Evolutionary conservation across 2,888 invertebrate species (phyloP).

Genomic region (Brachyptera risi): DNA sequence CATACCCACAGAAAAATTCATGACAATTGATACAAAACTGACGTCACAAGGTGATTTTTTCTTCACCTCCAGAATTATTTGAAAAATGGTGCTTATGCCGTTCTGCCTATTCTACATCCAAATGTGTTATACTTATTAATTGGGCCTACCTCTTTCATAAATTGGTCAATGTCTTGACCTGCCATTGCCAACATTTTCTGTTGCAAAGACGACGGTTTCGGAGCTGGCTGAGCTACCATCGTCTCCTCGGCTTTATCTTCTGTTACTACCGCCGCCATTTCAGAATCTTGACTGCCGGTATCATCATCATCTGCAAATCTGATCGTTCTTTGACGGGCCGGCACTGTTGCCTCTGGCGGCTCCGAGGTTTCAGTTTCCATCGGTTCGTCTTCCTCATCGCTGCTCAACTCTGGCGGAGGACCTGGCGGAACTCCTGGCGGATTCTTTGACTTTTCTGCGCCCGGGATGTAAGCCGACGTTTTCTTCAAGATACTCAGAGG

Average conservation of each 20-base stretch:
- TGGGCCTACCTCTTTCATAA: conserved; percentile 81
- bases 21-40: too few relatives aligned
- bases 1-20: too few relatives aligned
- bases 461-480: conserved; percentile 52
- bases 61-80: too few relatives aligned
- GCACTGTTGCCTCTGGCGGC: background rate
- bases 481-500: conserved; percentile 71
- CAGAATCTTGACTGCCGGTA: conserved; percentile 31
- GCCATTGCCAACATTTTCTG: conserved; percentile 85
- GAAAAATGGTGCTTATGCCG: too few relatives aligned
- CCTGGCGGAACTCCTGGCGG: conserved; percentile 87
- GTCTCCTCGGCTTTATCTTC: conserved; percentile 42
- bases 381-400: conserved; percentile 57
- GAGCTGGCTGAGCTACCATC: conserved; percentile 26
- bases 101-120: too few relatives aligned
- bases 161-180: conserved; percentile 87
- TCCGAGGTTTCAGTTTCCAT: conserved; percentile 25
- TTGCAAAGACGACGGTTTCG: conserved; percentile 72
- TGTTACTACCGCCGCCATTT: conserved; percentile 34
- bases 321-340: conserved; percentile 35
- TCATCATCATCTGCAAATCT: conserved; percentile 39
- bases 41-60: too few relatives aligned
- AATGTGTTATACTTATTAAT: too few relatives aligned
- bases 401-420: conserved; percentile 69
- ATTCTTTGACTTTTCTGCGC: conserved; percentile 33